A percentile compares a stretch with the other conserved stretches of the same genome.
Evolutionary conservation across 2,888 invertebrate genomes (phyloP).

Genomic region (Villa cingulata): DNA sequence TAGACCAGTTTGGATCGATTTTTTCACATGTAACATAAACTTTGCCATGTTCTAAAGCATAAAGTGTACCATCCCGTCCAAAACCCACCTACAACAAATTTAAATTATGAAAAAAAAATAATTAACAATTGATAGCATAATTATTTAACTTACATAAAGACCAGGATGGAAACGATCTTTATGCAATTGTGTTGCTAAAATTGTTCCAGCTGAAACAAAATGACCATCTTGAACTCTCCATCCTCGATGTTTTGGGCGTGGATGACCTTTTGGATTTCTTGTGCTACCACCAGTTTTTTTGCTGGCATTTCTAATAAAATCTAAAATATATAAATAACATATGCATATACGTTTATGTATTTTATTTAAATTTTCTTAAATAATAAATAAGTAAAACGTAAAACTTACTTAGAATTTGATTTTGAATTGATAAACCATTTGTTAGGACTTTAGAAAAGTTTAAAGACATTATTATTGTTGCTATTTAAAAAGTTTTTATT

Average conservation of each 20-base stretch:
- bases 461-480: too few relatives aligned
- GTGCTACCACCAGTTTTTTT: constrained; percentile 65
- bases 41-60: constrained; percentile 63
- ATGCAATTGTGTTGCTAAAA: constrained; percentile 53
- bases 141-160: constrained; percentile 54
- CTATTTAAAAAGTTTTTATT: too few relatives aligned
- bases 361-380: too few relatives aligned
- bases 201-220: constrained; percentile 48
- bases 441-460: too few relatives aligned
- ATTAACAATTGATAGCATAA: neutral
- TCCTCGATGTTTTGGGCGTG: constrained; percentile 62
- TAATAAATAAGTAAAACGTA: too few relatives aligned
- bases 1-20: constrained; percentile 63
- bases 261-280: constrained; percentile 50
- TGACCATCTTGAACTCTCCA: constrained; percentile 63
- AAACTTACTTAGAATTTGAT: too few relatives aligned
- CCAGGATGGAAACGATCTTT: constrained; percentile 63
- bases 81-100: constrained; percentile 55
- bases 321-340: too few relatives aligned
- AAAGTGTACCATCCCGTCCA: constrained; percentile 63
- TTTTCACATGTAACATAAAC: constrained; percentile 74
- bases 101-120: neutral
- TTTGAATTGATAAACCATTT: too few relatives aligned
- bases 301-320: constrained; percentile 45
- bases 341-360: too few relatives aligned